Percentiles rank a stretch among this genome's conserved stretches.
These are phyloP conservation scores for Agapostemon virescens DNA, from an alignment of 2,888 invertebrate genomes.

Conservation along the genomic window DNA sequence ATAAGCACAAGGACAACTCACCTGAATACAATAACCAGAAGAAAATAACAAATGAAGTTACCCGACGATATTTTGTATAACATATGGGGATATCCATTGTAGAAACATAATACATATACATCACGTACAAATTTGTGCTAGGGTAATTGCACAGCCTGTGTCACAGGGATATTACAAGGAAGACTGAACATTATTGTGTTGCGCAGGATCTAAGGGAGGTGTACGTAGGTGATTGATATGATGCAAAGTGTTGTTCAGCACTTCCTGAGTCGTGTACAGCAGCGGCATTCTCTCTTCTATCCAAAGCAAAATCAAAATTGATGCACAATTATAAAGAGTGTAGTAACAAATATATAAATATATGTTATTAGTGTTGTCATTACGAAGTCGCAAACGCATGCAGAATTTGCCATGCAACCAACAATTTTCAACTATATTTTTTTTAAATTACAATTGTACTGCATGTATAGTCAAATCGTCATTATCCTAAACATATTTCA, in stretches of 20 bases:
- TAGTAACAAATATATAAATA: constrained; percentile 65
- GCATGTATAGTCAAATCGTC: not conserved
- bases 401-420: constrained; percentile 34
- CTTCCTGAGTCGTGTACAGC: constrained; percentile 79
- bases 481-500: not conserved
- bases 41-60: constrained; percentile 76
- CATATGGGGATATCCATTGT: constrained; percentile 60
- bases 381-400: constrained; percentile 30
- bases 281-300: constrained; percentile 80
- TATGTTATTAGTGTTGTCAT: constrained; percentile 30
- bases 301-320: constrained; percentile 67
- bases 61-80: constrained; percentile 65
- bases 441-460: not conserved
- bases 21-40: constrained; percentile 74
- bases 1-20: constrained; percentile 70
- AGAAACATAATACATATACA: constrained; percentile 61
- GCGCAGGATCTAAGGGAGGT: constrained; percentile 66
- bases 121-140: constrained; percentile 63
- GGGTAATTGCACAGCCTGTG: constrained; percentile 55
- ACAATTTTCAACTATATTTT: not conserved
- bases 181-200: constrained; percentile 60
- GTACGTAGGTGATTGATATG: constrained; percentile 76
- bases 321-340: constrained; percentile 71
- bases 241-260: constrained; percentile 80
- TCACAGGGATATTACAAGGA: constrained; percentile 61